Conservation (phyloP, 1,140 invertebrate species). For the Zaprionus gabonicus region DNA sequence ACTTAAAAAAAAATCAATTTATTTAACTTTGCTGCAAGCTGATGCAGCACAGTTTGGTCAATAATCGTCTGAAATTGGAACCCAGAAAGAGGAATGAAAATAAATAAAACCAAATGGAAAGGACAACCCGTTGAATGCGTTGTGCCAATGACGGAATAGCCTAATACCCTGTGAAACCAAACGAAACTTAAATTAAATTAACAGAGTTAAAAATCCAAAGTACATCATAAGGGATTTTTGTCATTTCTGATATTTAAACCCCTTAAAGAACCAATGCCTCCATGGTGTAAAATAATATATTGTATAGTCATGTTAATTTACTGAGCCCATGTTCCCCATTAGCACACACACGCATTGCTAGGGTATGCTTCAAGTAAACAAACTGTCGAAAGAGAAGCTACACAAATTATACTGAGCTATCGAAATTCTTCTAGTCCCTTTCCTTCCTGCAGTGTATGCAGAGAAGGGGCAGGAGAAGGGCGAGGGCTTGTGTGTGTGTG, state of each 20-base stretch:
- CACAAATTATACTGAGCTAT: slow-evolving; percentile 55
- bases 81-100: slow-evolving; percentile 37
- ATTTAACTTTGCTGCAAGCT: slow-evolving; percentile 49
- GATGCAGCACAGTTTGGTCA: slow-evolving; percentile 60
- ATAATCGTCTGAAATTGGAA: slow-evolving; percentile 58
- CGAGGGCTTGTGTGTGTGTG: background rate
- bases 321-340: background rate
- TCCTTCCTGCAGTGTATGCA: no score
- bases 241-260: no score
- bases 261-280: no score
- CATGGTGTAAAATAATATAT: no score
- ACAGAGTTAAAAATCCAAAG: no score
- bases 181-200: no score
- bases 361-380: slow-evolving; percentile 57
- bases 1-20: slow-evolving; percentile 71
- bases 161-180: no score
- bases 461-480: background rate
- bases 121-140: background rate
- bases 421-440: slow-evolving; percentile 25
- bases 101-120: slow-evolving; percentile 24
- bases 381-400: slow-evolving; percentile 57
- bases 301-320: no score
- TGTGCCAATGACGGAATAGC: background rate
- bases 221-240: no score
- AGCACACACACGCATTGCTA: background rate